Base-by-base conservation (phyloP, 2,888 invertebrate species). In the Thymelicus lineola region DNA sequence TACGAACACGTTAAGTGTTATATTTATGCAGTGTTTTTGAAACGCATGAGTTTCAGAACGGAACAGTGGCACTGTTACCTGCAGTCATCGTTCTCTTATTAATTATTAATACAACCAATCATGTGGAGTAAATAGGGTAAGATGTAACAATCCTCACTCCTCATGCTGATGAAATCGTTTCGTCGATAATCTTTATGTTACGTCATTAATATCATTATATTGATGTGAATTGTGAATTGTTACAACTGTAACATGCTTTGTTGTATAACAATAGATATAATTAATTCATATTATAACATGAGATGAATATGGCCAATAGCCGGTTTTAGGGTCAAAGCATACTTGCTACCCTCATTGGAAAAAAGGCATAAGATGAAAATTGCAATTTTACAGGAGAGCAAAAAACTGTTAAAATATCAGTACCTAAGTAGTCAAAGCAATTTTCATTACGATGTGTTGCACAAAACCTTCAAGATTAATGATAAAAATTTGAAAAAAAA, bases 11-110 rank as follows among this genome's bases (percentile, higher is more conserved):
- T 12, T n/a, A n/a, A n/a, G 12, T 42, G 0, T 42, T 42, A 12
- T 12, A 55, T 28, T 12, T 28, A 55, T 28, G 55, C 55, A 14
- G 20, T 28, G 28, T 46, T 66, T 46, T 35, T 48, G 66, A 66
- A 66, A 58, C 58, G 14, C 50, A 61, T 76, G 74, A 20, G 68
- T 74, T 77, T 74, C 70, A 77, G 77, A 71, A 72, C 77, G 75
- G 77, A 77, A 76, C 77, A 72, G 63, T 60, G 68, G 59, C 72
- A 63, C 72, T 66, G 61, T 64, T 66, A 72, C 68, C 75, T 72
- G 72, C 59, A 59, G 48, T 12, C 50, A 50, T 45, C 48, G 48
- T 50, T 50, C 15, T 50, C 48, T 36, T 66, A 66, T 66, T 66
- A 66, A 66, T 63, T 59, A 59, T 59, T 66, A 60, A 66, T 66